Conservation (phyloP, 2,113 vertebrate species). For the Pedionomus torquatus region DNA sequence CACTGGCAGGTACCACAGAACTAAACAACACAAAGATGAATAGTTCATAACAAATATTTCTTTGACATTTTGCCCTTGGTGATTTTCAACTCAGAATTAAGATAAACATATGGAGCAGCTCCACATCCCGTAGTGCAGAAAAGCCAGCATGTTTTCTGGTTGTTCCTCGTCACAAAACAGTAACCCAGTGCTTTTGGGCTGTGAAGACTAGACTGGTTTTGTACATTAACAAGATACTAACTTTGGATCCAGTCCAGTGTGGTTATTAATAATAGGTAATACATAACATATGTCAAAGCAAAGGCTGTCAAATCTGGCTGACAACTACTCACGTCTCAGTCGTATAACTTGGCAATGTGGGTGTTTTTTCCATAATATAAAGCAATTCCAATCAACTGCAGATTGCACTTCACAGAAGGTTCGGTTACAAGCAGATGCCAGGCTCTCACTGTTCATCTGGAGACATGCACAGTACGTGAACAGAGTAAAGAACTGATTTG, state of each 20-base stretch:
- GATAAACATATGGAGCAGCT: background rate
- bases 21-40: background rate
- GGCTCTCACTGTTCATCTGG: constrained; percentile 22
- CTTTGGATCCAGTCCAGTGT: background rate
- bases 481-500: background rate
- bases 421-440: constrained; percentile 36
- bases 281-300: constrained; percentile 39
- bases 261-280: constrained; percentile 5
- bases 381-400: constrained; percentile 6
- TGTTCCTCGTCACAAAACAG: background rate
- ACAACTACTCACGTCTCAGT: background rate
- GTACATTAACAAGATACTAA: background rate
- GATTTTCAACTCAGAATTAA: background rate
- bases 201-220: background rate
- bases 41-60: background rate
- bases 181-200: background rate
- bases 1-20: background rate
- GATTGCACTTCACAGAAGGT: constrained; percentile 58
- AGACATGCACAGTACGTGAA: background rate
- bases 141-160: background rate
- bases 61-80: background rate
- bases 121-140: background rate
- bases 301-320: constrained; percentile 42
- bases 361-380: background rate
- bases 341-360: background rate